Evolutionary conservation across 2,113 vertebrate genomes (phyloP).

Genomic region (Osmerus eperlanus): DNA sequence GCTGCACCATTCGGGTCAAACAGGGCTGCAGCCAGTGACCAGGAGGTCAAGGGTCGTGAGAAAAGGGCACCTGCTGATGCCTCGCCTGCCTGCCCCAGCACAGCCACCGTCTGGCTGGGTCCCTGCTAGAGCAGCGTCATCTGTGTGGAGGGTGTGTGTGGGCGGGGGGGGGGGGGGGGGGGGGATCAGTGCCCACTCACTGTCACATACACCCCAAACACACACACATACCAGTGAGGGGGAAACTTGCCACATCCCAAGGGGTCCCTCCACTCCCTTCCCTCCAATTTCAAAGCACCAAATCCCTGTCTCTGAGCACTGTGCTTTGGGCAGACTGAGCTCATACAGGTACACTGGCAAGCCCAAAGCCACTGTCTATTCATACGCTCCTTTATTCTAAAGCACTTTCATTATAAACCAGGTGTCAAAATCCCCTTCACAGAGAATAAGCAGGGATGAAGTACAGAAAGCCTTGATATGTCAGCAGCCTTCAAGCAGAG

Average conservation of each 20-base stretch:
- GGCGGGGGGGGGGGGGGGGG: not conserved
- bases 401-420: slow-evolving; percentile 12
- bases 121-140: not conserved
- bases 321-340: slow-evolving; percentile 8
- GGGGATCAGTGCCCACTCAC: not conserved
- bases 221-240: not conserved
- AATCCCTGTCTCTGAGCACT: not conserved
- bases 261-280: not conserved
- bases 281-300: slow-evolving; percentile 10
- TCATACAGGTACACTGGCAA: not conserved
- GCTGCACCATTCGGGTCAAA: slow-evolving; percentile 44
- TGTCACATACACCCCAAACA: slow-evolving; percentile 2
- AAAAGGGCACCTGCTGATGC: slow-evolving; percentile 63
- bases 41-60: slow-evolving; percentile 57
- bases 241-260: slow-evolving; percentile 7
- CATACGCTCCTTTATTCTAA: slow-evolving; percentile 12
- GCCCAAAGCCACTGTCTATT: slow-evolving; percentile 14
- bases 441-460: slow-evolving; percentile 6
- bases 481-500: slow-evolving; percentile 25
- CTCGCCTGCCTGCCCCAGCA: slow-evolving; percentile 46
- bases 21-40: slow-evolving; percentile 35
- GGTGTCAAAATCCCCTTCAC: slow-evolving; percentile 10
- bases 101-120: slow-evolving; percentile 28
- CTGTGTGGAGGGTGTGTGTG: slow-evolving; percentile 9
- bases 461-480: slow-evolving; percentile 11